Conservation (phyloP, 2,113 vertebrate genomes). For the Ramphastos sulfuratus region DNA sequence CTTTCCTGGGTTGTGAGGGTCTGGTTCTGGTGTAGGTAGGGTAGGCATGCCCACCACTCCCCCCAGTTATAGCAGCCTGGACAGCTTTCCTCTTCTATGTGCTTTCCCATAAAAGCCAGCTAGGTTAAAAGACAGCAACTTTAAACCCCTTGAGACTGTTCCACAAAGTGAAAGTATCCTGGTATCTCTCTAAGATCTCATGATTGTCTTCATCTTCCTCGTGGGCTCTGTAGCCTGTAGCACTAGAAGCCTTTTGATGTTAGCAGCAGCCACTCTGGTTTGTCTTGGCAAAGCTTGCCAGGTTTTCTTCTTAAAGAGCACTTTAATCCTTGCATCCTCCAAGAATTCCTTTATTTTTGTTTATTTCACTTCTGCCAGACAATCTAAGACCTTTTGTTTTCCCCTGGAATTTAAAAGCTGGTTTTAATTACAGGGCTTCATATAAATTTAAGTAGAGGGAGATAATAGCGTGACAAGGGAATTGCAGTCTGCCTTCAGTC, state of each 20-base stretch:
- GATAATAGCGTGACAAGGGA: background rate
- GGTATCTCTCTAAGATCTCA: background rate
- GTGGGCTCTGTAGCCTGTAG: background rate
- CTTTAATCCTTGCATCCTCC: background rate
- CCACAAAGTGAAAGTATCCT: background rate
- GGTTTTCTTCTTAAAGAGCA: background rate
- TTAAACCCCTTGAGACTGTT: background rate
- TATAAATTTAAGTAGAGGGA: background rate
- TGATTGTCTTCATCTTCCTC: background rate
- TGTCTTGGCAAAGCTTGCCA: background rate
- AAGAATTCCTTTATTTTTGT: background rate
- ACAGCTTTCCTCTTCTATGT: background rate
- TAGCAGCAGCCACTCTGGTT: background rate
- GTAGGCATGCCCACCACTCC: rapidly evolving
- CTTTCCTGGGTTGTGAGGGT: rapidly evolving
- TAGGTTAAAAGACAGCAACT: background rate
- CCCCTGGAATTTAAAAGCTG: background rate
- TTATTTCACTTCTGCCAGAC: background rate
- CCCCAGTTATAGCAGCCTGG: rapidly evolving
- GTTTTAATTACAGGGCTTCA: conserved; percentile 8
- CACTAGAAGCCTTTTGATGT: background rate
- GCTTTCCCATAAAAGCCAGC: background rate
- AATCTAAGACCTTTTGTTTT: background rate
- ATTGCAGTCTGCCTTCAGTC: background rate
- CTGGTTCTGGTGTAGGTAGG: background rate